phyloP scores from a whole-genome alignment of 1,140 invertebrate species.

The Drosophila tsacasi region DNA sequence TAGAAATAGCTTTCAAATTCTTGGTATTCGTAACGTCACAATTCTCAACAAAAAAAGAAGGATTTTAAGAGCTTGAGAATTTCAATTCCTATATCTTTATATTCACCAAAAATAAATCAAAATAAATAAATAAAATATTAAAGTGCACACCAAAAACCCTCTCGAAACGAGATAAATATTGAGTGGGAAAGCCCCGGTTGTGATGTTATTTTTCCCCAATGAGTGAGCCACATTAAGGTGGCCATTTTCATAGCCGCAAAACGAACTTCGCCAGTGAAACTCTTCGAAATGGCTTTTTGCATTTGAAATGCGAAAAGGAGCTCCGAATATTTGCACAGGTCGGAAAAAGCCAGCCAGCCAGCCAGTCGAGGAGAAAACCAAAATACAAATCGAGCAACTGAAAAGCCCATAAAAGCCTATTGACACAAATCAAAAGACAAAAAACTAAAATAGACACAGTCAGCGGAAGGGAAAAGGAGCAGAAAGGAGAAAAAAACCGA shows the following conservation, averaged over 20 bases:
- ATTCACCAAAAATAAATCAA: neutral
- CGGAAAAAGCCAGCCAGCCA: neutral
- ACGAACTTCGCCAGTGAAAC: constrained; percentile 9
- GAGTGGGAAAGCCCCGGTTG: neutral
- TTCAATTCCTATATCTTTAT: neutral
- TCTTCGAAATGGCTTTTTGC: constrained; percentile 29
- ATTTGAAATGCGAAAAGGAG: constrained; percentile 23
- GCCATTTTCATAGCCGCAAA: constrained; percentile 28
- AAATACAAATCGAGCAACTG: constrained; percentile 54
- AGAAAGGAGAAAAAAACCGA: neutral
- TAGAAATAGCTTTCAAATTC: no score
- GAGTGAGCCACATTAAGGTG: constrained; percentile 30
- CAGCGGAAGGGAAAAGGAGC: neutral
- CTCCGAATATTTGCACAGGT: neutral
- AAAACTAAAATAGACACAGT: constrained; percentile 2
- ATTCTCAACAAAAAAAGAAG: no score
- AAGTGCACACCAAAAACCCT: neutral
- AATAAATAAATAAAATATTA: no score
- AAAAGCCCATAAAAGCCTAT: constrained; percentile 72
- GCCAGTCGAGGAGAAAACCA: neutral
- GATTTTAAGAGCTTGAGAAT: no score
- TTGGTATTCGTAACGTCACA: no score
- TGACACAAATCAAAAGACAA: constrained; percentile 64
- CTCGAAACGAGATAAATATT: neutral
- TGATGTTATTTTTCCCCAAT: constrained; percentile 18